Evolutionary conservation across 2,113 vertebrate species (phyloP).

Genomic region (Callionymus lyra): DNA sequence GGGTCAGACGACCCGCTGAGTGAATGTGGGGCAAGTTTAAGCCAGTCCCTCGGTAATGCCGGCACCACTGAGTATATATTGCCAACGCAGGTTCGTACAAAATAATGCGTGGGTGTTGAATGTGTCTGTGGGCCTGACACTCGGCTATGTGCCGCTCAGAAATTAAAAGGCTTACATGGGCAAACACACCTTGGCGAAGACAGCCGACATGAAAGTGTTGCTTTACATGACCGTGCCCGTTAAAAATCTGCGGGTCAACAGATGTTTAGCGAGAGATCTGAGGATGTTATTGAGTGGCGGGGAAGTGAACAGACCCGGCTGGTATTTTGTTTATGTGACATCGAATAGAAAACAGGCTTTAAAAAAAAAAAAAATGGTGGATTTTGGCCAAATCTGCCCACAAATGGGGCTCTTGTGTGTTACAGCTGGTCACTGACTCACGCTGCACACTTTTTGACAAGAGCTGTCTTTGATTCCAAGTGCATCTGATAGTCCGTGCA

Average conservation of each 20-base stretch:
- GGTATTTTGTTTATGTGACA: slow-evolving; percentile 54
- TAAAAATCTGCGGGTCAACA: slow-evolving; percentile 22
- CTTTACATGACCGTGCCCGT: slow-evolving; percentile 3
- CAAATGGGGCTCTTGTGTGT: slow-evolving; percentile 33
- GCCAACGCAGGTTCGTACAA: slow-evolving; percentile 21
- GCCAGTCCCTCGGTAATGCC: slow-evolving; percentile 14
- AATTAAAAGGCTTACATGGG: slow-evolving; percentile 13
- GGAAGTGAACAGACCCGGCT: slow-evolving; percentile 28
- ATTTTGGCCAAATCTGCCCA: slow-evolving; percentile 33
- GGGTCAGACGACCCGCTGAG: slow-evolving; percentile 57
- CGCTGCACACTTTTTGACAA: not conserved
- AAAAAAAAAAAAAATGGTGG: too few species aligned
- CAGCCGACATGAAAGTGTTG: slow-evolving; percentile 6
- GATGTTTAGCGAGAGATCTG: slow-evolving; percentile 32
- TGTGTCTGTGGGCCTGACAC: slow-evolving; percentile 8
- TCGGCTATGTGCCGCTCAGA: not conserved
- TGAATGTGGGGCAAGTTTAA: slow-evolving; percentile 35
- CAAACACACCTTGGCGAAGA: slow-evolving; percentile 11
- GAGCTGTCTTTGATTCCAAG: too few species aligned
- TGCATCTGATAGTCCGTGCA: too few species aligned
- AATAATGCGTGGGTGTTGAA: slow-evolving; percentile 34
- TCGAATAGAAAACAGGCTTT: slow-evolving; percentile 46
- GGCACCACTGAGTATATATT: slow-evolving; percentile 17
- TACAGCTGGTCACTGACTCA: slow-evolving; percentile 49
- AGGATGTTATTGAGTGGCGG: slow-evolving; percentile 35